phyloP scores from a whole-genome alignment of 2,888 invertebrate species.

The Drosophila maculinotata region DNA sequence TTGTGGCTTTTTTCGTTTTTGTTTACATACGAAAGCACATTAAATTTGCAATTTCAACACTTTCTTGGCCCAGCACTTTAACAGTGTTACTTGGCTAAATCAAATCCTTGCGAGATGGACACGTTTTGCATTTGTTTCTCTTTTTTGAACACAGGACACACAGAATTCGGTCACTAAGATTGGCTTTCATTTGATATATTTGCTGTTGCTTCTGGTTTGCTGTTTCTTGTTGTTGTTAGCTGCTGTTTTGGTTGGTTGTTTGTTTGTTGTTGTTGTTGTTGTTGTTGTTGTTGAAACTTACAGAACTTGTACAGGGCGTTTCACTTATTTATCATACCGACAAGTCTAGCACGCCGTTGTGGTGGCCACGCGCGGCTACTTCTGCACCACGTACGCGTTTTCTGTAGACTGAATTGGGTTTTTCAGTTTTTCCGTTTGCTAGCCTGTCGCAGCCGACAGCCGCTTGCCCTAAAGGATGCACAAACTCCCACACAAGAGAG shows the following conservation, averaged over 20 bases:
- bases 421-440: slow-evolving; percentile 77
- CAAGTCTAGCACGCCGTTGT: slow-evolving; percentile 85
- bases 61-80: slow-evolving; percentile 51
- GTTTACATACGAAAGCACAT: slow-evolving; percentile 43
- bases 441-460: slow-evolving; percentile 60
- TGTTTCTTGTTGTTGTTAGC: slow-evolving; percentile 41
- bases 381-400: slow-evolving; percentile 86
- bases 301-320: slow-evolving; percentile 86
- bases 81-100: slow-evolving; percentile 61
- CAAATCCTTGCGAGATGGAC: slow-evolving; percentile 51
- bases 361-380: slow-evolving; percentile 85
- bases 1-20: slow-evolving; percentile 29
- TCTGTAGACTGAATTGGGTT: slow-evolving; percentile 85
- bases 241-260: slow-evolving; percentile 20
- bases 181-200: slow-evolving; percentile 59
- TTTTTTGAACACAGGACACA: slow-evolving; percentile 50
- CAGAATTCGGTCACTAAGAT: slow-evolving; percentile 45
- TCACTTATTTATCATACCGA: slow-evolving; percentile 86
- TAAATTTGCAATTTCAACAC: slow-evolving; percentile 26
- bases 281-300: slow-evolving; percentile 80
- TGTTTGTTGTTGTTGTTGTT: slow-evolving; percentile 37
- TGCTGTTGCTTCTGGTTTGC: slow-evolving; percentile 46
- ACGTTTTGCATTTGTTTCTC: slow-evolving; percentile 19
- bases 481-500: slow-evolving; percentile 50
- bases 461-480: slow-evolving; percentile 64